These are phyloP conservation scores for Oxyura jamaicensis DNA, from an alignment of 2,113 vertebrate species.

Conservation along the genomic window DNA sequence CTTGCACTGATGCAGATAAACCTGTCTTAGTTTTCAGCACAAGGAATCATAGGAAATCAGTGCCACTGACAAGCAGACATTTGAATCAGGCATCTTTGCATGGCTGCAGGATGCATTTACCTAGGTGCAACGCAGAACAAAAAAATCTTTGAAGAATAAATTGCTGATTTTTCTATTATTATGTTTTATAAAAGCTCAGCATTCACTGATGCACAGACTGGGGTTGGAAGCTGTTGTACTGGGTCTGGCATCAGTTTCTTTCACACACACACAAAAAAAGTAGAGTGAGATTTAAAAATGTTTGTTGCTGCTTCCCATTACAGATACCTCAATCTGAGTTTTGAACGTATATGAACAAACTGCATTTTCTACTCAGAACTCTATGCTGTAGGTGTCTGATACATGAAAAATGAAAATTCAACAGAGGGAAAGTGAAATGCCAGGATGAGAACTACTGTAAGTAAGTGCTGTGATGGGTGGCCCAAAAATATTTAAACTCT, in stretches of 20 bases:
- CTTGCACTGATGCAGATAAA: background rate
- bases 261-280: background rate
- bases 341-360: background rate
- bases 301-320: background rate
- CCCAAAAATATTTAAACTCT: constrained; percentile 1
- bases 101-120: background rate
- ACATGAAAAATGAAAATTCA: constrained; percentile 6
- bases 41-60: background rate
- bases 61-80: background rate
- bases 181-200: background rate
- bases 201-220: background rate
- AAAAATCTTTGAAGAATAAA: background rate
- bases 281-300: background rate
- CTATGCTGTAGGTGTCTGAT: background rate
- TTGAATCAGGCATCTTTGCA: background rate
- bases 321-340: background rate
- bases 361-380: constrained; percentile 4
- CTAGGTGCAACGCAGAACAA: background rate
- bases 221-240: background rate
- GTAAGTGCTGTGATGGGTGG: background rate
- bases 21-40: background rate
- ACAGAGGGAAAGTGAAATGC: background rate
- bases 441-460: background rate
- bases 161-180: background rate
- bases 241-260: background rate